These are phyloP conservation scores for Clarias magur DNA, from an alignment of 2,113 vertebrate genomes.

Conservation along the genomic window DNA sequence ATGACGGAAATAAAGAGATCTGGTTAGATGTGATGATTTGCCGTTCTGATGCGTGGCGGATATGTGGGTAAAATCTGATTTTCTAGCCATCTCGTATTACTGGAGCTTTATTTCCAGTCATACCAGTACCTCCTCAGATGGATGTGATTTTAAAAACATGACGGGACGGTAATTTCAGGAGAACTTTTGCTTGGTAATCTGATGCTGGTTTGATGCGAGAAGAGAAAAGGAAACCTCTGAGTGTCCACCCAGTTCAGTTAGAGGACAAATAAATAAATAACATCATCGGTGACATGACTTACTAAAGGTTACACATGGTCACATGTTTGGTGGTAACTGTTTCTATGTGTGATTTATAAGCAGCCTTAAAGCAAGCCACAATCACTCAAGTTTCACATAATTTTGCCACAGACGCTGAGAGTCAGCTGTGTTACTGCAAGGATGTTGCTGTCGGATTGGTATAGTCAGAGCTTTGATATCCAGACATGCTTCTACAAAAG, in stretches of 20 bases:
- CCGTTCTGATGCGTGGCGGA: neutral
- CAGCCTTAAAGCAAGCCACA: neutral
- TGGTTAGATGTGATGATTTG: constrained; percentile 1
- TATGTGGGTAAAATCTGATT: constrained; percentile 18
- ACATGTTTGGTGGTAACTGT: neutral
- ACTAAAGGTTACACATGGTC: constrained; percentile 8
- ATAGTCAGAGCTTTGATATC: neutral
- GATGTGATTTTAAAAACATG: constrained; percentile 20
- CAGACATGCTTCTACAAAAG: neutral
- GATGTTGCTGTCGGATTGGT: neutral
- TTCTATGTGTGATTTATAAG: neutral
- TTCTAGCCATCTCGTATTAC: constrained; percentile 41
- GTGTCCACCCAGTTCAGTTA: neutral
- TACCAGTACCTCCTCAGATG: neutral
- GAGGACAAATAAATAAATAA: constrained; percentile 27
- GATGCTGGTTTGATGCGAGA: neutral
- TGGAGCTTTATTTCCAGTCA: too few relatives aligned
- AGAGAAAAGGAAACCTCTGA: neutral
- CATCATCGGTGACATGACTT: neutral
- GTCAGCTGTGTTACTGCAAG: neutral
- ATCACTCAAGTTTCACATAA: neutral
- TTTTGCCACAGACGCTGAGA: neutral
- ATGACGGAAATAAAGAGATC: constrained; percentile 11
- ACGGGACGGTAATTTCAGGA: neutral
- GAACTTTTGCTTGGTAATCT: neutral